Conservation (phyloP, 2,888 invertebrate genomes). For the Leucoma salicis region DNA sequence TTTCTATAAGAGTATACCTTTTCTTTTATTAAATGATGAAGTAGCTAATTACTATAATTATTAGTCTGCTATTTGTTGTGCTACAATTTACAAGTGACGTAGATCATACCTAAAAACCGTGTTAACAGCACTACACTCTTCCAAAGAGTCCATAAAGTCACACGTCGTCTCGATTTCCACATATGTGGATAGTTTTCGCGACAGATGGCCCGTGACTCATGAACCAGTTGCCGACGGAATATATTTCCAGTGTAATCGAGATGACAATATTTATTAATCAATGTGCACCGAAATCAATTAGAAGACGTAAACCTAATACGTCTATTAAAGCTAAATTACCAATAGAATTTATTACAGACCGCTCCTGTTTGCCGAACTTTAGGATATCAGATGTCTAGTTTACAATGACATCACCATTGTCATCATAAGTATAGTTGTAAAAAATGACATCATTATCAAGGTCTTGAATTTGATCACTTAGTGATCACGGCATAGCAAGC, state of each 20-base stretch:
- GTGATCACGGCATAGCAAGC: slow-evolving; percentile 19
- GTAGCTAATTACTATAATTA: no score
- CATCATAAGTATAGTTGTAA: slow-evolving; percentile 35
- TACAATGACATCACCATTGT: slow-evolving; percentile 63
- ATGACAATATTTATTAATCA: slow-evolving; percentile 60
- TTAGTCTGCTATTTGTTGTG: no score
- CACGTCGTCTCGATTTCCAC: slow-evolving; percentile 64
- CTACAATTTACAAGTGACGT: slow-evolving; percentile 42
- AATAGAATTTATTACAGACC: slow-evolving; percentile 41
- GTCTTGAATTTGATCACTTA: slow-evolving; percentile 47
- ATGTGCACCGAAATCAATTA: slow-evolving; percentile 32
- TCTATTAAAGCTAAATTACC: slow-evolving; percentile 35
- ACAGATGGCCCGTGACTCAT: slow-evolving; percentile 78
- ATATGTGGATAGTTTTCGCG: slow-evolving; percentile 71
- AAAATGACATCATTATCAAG: slow-evolving; percentile 61
- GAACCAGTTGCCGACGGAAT: slow-evolving; percentile 63
- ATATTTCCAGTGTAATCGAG: slow-evolving; percentile 64
- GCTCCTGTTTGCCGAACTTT: slow-evolving; percentile 43
- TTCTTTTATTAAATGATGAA: no score
- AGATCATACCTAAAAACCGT: slow-evolving; percentile 54
- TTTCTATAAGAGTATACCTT: no score
- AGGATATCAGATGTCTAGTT: slow-evolving; percentile 51
- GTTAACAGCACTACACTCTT: slow-evolving; percentile 48
- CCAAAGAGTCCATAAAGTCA: slow-evolving; percentile 53
- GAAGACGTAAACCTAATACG: slow-evolving; percentile 36